Conservation (phyloP, 2,113 vertebrate genomes). For the Chiloscyllium plagiosum region DNA sequence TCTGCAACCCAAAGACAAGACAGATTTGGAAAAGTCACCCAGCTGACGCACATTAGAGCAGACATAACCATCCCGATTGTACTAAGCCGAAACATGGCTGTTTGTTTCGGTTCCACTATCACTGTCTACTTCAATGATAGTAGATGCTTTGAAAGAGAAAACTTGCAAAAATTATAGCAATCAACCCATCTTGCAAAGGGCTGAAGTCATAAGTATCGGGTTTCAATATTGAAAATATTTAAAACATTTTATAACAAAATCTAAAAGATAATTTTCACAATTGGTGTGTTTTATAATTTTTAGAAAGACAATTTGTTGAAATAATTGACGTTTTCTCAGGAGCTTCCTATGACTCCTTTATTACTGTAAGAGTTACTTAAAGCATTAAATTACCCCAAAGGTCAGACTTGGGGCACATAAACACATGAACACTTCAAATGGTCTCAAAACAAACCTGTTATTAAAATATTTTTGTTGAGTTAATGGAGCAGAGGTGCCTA, state of each 20-base stretch:
- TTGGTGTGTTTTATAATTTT: not conserved
- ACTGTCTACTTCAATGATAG: too few species aligned
- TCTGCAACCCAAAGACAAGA: not conserved
- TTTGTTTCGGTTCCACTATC: conserved; percentile 39
- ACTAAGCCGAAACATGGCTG: conserved; percentile 40
- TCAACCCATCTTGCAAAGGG: not conserved
- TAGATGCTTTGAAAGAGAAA: conserved; percentile 7
- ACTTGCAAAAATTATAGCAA: not conserved
- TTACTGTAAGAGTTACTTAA: not conserved
- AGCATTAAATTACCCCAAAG: too few species aligned
- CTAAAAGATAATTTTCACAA: not conserved
- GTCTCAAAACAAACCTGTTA: not conserved
- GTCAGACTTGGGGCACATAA: not conserved
- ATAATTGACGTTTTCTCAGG: not conserved
- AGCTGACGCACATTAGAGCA: conserved; percentile 45
- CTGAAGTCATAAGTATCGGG: not conserved
- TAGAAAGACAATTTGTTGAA: not conserved
- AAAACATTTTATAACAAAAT: not conserved
- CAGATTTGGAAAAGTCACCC: not conserved
- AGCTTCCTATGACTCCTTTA: not conserved
- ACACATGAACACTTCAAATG: not conserved
- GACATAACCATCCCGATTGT: conserved; percentile 40
- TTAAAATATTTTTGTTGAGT: not conserved
- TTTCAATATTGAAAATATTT: not conserved
- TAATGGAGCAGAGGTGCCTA: not conserved